Evolutionary conservation across 2,113 vertebrate species (phyloP).

Genomic region (Ailurus styani): DNA sequence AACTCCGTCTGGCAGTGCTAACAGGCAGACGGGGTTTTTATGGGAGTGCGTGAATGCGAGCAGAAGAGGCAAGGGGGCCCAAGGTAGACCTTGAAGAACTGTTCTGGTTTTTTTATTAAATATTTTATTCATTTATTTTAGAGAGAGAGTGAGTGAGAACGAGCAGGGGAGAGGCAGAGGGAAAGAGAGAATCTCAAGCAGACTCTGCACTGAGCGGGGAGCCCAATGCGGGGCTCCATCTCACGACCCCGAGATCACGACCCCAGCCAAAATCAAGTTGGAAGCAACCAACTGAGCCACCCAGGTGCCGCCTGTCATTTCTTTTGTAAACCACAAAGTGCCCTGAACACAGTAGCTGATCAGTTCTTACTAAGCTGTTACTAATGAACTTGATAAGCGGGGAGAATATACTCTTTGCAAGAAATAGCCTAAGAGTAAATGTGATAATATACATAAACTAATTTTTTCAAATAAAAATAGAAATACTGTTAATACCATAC

Average conservation of each 20-base stretch:
- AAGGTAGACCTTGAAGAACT: background rate
- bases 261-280: background rate
- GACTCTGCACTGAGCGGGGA: background rate
- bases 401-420: background rate
- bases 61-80: background rate
- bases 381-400: background rate
- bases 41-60: background rate
- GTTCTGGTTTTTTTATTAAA: background rate
- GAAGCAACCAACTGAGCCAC: background rate
- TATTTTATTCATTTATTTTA: background rate
- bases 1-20: background rate
- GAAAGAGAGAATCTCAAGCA: background rate
- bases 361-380: background rate
- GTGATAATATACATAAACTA: background rate
- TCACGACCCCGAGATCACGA: background rate
- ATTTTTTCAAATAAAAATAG: background rate
- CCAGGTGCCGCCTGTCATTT: background rate
- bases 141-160: background rate
- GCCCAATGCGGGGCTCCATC: background rate
- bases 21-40: background rate
- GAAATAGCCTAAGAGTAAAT: slow-evolving; percentile 9
- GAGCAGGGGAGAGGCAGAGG: background rate
- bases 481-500: background rate
- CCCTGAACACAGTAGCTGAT: background rate
- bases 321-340: background rate